Evolutionary conservation across 2,113 vertebrate genomes (phyloP).

Genomic region (Oryzias javanicus): DNA sequence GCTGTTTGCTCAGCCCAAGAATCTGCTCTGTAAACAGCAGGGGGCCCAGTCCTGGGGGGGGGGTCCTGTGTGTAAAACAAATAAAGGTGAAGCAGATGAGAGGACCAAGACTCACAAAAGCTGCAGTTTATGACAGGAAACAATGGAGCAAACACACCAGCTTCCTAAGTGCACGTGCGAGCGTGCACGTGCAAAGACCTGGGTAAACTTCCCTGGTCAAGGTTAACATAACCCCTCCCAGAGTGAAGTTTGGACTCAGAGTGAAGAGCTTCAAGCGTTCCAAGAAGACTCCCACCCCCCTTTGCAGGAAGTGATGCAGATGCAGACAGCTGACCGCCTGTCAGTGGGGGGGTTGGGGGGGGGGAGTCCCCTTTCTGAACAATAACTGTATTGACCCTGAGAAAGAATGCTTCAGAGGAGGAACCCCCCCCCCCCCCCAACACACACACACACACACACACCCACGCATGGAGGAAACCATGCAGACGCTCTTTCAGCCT

Average conservation of each 20-base stretch:
- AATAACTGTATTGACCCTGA: no score
- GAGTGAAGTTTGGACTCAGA: no score
- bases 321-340: not conserved
- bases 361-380: not conserved
- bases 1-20: constrained; percentile 67
- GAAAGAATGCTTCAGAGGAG: no score
- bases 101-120: constrained; percentile 20
- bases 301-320: not conserved
- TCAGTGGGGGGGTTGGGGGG: not conserved
- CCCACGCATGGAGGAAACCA: no score
- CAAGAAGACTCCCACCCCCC: not conserved
- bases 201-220: not conserved
- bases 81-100: constrained; percentile 61
- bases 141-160: constrained; percentile 38
- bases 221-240: not conserved
- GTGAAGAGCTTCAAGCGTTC: no score
- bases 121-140: constrained; percentile 55
- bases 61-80: constrained; percentile 32
- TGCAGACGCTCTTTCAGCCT: no score
- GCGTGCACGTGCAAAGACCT: not conserved
- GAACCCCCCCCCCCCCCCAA: no score
- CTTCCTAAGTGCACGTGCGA: not conserved
- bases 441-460: no score
- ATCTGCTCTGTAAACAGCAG: constrained; percentile 68
- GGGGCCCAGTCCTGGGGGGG: constrained; percentile 18